Conservation (phyloP, 2,888 invertebrate species). For the Euproctis similis region DNA sequence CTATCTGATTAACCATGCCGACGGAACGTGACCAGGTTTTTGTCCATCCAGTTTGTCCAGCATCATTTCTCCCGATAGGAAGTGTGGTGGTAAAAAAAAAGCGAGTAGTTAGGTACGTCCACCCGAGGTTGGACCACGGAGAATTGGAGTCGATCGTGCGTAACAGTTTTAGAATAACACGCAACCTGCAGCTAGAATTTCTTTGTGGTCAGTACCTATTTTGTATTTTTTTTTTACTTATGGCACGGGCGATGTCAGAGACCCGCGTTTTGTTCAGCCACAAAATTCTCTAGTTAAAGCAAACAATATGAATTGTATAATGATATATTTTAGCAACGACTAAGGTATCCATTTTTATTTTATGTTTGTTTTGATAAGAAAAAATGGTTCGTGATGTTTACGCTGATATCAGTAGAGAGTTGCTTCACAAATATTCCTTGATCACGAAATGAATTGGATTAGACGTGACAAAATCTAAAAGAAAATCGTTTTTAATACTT, state of each 20-base stretch:
- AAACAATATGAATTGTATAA: slow-evolving; percentile 5
- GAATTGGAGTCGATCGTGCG: slow-evolving; percentile 39
- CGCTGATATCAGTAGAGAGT: too few species aligned
- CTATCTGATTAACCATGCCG: slow-evolving; percentile 56
- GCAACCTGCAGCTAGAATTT: slow-evolving; percentile 46
- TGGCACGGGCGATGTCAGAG: slow-evolving; percentile 35
- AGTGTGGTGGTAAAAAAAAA: slow-evolving; percentile 23
- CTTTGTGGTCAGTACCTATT: slow-evolving; percentile 38
- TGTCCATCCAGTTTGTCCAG: slow-evolving; percentile 24
- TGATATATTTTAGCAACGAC: too few species aligned
- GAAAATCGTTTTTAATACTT: too few species aligned
- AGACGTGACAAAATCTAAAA: too few species aligned
- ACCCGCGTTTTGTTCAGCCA: slow-evolving; percentile 11
- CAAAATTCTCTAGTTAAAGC: slow-evolving; percentile 6
- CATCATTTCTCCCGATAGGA: slow-evolving; percentile 19
- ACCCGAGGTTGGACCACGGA: slow-evolving; percentile 39
- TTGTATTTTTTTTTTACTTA: slow-evolving; percentile 26
- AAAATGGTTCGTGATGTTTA: too few species aligned
- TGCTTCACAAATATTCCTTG: too few species aligned
- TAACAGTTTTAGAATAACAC: slow-evolving; percentile 31
- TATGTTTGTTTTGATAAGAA: too few species aligned
- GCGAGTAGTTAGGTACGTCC: slow-evolving; percentile 7
- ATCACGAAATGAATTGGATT: too few species aligned
- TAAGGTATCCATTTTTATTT: too few species aligned
- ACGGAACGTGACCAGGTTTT: slow-evolving; percentile 36